These are phyloP conservation scores for Caiman crocodilus DNA, from an alignment of 2,797 vertebrate genomes.

Conservation along the genomic window DNA sequence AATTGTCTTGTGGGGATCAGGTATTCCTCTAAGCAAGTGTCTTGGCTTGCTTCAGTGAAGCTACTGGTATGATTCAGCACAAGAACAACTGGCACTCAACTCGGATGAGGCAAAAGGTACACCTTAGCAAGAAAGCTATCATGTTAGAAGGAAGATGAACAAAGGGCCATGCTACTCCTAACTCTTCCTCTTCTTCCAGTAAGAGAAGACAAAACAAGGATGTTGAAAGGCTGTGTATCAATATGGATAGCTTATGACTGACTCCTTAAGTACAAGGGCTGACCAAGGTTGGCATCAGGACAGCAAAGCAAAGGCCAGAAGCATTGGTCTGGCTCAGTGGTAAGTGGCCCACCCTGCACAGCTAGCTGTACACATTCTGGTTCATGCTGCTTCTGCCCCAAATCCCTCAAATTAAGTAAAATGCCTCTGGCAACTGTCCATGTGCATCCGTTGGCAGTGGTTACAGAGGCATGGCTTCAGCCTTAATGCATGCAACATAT, in stretches of 20 bases:
- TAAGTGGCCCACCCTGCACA: not conserved
- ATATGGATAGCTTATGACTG: not conserved
- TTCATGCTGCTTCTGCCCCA: not conserved
- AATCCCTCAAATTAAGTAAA: not conserved
- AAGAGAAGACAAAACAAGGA: not conserved
- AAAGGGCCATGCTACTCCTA: not conserved
- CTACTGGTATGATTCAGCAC: slow-evolving; percentile 1
- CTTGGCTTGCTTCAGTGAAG: not conserved
- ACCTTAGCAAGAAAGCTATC: not conserved
- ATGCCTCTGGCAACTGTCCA: not conserved
- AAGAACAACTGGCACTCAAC: not conserved
- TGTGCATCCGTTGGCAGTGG: not conserved
- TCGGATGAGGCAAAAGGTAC: not conserved
- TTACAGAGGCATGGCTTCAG: not conserved
- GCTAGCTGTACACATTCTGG: not conserved
- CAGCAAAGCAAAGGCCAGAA: too few relatives aligned
- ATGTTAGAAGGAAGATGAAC: not conserved
- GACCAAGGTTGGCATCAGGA: not conserved
- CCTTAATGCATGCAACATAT: fast-evolving
- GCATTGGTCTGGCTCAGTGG: not conserved
- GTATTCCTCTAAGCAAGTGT: not conserved
- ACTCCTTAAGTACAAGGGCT: not conserved
- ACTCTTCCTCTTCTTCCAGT: not conserved
- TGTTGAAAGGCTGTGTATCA: not conserved
- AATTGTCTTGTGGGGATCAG: not conserved